Evolutionary conservation across 2,113 vertebrate species (phyloP), one percentile per base, ranked within the genome.

Genomic region (Fukomys damarensis): DNA sequence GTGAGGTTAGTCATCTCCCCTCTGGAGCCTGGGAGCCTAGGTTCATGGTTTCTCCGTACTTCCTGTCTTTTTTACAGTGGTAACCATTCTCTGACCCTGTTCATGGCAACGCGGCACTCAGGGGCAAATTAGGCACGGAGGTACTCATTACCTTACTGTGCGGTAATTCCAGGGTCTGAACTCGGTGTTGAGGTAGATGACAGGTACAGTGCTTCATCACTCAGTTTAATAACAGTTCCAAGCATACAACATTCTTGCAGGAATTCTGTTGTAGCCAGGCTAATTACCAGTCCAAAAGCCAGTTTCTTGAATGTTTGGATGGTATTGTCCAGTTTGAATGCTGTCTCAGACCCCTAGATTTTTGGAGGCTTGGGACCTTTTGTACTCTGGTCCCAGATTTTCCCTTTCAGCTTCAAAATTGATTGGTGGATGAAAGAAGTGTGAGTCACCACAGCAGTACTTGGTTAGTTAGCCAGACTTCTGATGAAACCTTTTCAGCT

Each of bases 91-190:
- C 77, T 89, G 89, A 92, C 88, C 76, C 88, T 17, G 81, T 20
- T 66, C 49, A 35, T 1, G 12, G 63, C n/a, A 35, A 19, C 16
- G 58, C 14, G 7, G 22, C 35, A 28, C 26, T 1, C 1, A 17
- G 49, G 63, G 65, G 86, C 70, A 70, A 56, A 26, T 68, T 56
- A 80, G 84, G 83, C 26, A 19, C 85, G 84, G 35, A 84, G 41
- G 61, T 65, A 81, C 83, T 96, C 92, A 94, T 96, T 93, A 93
- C 32, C 16, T 76, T 68, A 9, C 76, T 86, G 58, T 24, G 59
- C 87, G 94, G 84, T 79, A 97, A 98, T 95, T 72, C 52, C 38
- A 93, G 82, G 88, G 35, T 89, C 30, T 43, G 68, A 90, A 49
- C 77, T 30, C 16, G 20, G 81, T 70, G 61, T 38, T 41, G 86